These are phyloP conservation scores for Aplodontia rufa DNA, from an alignment of 2,113 vertebrate species.

Conservation along the genomic window DNA sequence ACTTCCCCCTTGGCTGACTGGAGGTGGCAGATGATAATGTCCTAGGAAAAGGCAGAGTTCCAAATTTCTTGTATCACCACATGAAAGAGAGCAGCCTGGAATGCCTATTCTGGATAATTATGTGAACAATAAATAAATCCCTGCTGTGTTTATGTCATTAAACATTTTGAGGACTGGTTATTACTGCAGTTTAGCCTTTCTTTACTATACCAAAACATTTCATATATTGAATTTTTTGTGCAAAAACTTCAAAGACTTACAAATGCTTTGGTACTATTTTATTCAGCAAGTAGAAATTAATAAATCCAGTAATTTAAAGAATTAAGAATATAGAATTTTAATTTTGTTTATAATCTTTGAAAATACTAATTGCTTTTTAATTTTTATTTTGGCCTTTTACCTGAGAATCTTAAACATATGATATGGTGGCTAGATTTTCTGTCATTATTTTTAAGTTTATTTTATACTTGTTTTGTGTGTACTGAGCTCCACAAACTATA, in stretches of 20 bases:
- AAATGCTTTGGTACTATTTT: background rate
- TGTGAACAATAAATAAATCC: background rate
- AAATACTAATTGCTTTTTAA: background rate
- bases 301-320: background rate
- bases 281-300: background rate
- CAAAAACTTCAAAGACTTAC: background rate
- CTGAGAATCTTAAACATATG: background rate
- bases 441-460: slow-evolving; percentile 18
- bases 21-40: background rate
- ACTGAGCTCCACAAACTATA: background rate
- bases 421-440: background rate
- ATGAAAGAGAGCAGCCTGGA: background rate
- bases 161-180: background rate
- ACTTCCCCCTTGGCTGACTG: background rate
- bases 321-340: background rate
- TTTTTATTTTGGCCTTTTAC: background rate
- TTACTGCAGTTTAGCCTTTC: background rate
- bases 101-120: background rate
- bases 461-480: background rate
- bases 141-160: background rate
- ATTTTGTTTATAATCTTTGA: background rate
- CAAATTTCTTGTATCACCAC: background rate
- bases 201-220: background rate
- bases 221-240: background rate
- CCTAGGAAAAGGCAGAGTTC: background rate